Percentiles rank a stretch among this genome's conserved stretches.
Evolutionary conservation across 2,113 vertebrate genomes (phyloP).

Genomic region (Ptyas mucosa): DNA sequence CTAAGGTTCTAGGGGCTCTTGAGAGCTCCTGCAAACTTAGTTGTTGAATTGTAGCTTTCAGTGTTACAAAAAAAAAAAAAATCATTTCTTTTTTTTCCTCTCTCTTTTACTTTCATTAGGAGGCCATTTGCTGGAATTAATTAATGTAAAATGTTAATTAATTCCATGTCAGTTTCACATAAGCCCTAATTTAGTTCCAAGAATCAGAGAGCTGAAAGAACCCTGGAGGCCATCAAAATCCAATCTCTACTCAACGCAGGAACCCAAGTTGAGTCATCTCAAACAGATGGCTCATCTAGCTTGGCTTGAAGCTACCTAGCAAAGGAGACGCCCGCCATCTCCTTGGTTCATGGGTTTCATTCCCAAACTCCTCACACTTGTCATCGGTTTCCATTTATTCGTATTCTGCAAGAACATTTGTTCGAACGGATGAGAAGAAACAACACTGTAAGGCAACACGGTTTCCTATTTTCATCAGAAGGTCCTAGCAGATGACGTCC

Average conservation of each 20-base stretch:
- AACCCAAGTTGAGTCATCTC: background rate
- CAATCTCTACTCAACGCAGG: background rate
- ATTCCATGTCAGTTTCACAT: background rate
- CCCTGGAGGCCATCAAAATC: background rate
- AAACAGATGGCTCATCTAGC: background rate
- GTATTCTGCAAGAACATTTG: background rate
- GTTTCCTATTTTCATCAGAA: background rate
- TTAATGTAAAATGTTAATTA: background rate
- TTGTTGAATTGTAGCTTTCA: background rate
- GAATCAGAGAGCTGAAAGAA: background rate
- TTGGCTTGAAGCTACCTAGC: background rate
- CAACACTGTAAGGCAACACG: too few species aligned
- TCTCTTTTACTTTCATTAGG: background rate
- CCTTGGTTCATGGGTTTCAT: background rate
- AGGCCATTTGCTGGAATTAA: background rate
- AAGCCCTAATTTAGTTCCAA: background rate
- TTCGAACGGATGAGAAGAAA: background rate
- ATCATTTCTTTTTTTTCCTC: background rate
- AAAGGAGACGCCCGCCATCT: background rate
- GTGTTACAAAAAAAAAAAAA: background rate
- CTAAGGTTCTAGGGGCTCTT: background rate
- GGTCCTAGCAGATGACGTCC: background rate
- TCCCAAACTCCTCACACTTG: background rate
- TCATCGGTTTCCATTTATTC: background rate
- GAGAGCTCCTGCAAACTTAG: background rate